Evolutionary conservation across 2,797 vertebrate genomes (phyloP).

Genomic region (Sebastes vulpes): DNA sequence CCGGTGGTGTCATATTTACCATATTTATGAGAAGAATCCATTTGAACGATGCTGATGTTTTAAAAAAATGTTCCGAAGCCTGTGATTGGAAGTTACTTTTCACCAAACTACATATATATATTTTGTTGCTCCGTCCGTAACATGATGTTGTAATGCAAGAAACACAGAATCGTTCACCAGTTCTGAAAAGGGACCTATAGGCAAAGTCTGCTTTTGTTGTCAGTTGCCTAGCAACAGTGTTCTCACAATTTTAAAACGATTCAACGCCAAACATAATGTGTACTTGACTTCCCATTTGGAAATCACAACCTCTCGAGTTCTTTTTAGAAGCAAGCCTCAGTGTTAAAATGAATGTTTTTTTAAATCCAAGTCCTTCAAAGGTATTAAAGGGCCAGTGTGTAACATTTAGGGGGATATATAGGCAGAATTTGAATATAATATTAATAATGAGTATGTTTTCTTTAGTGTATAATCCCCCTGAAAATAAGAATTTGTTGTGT

Average conservation of each 20-base stretch:
- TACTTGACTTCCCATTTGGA: background rate
- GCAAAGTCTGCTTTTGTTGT: slow-evolving; percentile 3
- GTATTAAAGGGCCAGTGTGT: background rate
- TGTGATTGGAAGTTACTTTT: background rate
- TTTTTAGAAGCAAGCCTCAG: background rate
- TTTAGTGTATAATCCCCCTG: no score
- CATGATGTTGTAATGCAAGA: background rate
- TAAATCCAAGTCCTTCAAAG: background rate
- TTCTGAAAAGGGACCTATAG: background rate
- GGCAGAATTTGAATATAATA: no score
- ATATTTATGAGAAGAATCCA: slow-evolving; percentile 15
- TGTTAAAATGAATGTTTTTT: background rate
- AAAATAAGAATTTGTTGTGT: no score
- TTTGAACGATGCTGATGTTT: slow-evolving; percentile 1
- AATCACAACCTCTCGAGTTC: background rate
- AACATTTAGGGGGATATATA: no score
- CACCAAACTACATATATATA: background rate
- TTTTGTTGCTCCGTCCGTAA: background rate
- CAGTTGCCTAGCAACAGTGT: slow-evolving; percentile 18
- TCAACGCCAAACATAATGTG: background rate
- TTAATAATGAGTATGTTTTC: no score
- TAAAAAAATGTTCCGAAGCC: background rate
- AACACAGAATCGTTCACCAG: background rate
- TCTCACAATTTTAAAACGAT: background rate
- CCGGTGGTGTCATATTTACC: background rate